phyloP scores from a whole-genome alignment of 2,888 invertebrate species.

The Leptinotarsa juncta region DNA sequence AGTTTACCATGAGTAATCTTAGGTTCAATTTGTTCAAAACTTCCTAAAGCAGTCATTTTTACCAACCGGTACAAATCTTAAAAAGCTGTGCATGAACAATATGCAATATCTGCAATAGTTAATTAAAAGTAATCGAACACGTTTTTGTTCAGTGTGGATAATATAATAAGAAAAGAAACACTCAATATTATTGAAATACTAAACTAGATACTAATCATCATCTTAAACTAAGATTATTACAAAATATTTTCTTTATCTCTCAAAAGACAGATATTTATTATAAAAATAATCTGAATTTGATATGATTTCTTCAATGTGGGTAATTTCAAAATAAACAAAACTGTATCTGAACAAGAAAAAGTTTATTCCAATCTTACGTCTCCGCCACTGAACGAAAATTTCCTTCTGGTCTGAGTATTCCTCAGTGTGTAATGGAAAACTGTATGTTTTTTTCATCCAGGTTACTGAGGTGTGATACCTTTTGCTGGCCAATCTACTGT shows the following conservation, averaged over 20 bases:
- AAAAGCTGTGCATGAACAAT: neutral
- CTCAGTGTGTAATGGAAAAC: neutral
- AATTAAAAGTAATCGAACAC: neutral
- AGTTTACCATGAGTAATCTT: too few species aligned
- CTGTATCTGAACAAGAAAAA: neutral
- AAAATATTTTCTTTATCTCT: neutral
- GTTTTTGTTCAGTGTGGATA: constrained; percentile 5
- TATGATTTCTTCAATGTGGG: neutral
- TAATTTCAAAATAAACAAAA: neutral
- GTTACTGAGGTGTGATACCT: neutral
- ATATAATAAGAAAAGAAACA: neutral
- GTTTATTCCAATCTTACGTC: neutral
- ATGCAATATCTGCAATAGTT: neutral
- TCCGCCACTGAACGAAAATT: constrained; percentile 8
- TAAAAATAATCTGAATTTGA: neutral
- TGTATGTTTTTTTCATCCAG: neutral
- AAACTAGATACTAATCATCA: neutral
- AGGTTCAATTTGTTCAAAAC: neutral
- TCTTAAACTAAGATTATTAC: neutral
- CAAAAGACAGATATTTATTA: neutral
- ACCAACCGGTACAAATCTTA: neutral
- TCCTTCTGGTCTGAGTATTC: neutral
- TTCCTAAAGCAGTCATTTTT: constrained; percentile 9
- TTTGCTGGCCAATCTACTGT: neutral
- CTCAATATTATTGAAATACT: neutral